Percentiles rank a stretch among this genome's conserved stretches.
Evolutionary conservation across 2,888 invertebrate species (phyloP).

Genomic region (Eilema griseolum): DNA sequence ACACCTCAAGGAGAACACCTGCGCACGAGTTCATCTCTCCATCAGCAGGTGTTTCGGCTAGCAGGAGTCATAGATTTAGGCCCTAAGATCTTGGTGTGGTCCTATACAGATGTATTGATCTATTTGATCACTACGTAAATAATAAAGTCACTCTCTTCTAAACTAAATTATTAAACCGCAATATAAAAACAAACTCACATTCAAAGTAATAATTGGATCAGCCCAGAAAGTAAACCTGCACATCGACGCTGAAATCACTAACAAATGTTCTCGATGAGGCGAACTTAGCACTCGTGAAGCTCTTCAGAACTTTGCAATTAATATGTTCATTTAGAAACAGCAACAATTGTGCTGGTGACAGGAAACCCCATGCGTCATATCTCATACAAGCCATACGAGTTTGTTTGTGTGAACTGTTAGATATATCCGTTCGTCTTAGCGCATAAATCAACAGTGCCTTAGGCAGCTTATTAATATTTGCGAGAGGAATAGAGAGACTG

Average conservation of each 20-base stretch:
- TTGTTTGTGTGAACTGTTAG: constrained; percentile 71
- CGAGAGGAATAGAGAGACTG: constrained; percentile 51
- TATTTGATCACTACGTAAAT: no score
- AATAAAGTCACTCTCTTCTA: no score
- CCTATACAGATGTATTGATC: no score
- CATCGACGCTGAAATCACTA: constrained; percentile 1
- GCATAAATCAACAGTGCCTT: constrained; percentile 82
- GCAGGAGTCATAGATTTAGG: no score
- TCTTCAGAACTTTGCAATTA: constrained; percentile 56
- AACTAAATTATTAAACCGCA: neutral
- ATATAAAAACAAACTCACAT: neutral
- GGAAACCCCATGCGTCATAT: constrained; percentile 63
- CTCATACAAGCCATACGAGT: constrained; percentile 57
- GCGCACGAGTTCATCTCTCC: no score
- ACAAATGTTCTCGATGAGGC: constrained; percentile 9
- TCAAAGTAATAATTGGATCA: neutral
- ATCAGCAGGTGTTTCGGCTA: no score
- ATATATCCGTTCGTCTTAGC: constrained; percentile 76
- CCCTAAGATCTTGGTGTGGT: no score
- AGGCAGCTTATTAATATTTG: constrained; percentile 84
- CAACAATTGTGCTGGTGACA: constrained; percentile 64
- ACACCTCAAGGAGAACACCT: no score
- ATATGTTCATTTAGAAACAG: constrained; percentile 65
- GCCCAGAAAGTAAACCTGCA: neutral
- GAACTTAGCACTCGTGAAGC: constrained; percentile 30